Conservation (phyloP, 2,797 vertebrate genomes). For the Aulostomus chinensis region DNA sequence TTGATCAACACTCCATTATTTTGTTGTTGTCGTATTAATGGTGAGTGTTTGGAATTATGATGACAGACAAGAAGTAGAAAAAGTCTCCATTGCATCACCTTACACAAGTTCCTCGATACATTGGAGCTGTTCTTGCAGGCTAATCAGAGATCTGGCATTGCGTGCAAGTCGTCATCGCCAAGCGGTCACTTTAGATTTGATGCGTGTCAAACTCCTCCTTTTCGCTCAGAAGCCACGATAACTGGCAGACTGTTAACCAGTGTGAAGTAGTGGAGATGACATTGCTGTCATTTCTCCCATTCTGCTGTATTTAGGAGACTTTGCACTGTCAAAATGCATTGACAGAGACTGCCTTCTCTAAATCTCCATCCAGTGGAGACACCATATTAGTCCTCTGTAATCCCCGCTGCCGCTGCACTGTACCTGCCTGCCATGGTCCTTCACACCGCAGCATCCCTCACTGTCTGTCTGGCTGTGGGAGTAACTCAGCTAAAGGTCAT, state of each 20-base stretch:
- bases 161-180: slow-evolving; percentile 1
- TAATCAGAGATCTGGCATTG: slow-evolving; percentile 9
- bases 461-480: neutral
- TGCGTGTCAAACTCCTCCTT: no score
- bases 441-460: neutral
- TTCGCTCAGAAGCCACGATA: neutral
- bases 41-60: slow-evolving; percentile 24
- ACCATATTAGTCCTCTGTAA: no score
- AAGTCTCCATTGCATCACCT: slow-evolving; percentile 15
- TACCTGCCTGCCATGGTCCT: neutral
- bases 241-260: neutral
- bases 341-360: slow-evolving; percentile 30
- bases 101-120: neutral
- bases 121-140: slow-evolving; percentile 2
- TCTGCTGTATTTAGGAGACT: slow-evolving; percentile 24
- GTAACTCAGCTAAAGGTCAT: neutral
- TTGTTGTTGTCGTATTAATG: slow-evolving; percentile 20
- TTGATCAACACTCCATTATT: slow-evolving; percentile 19
- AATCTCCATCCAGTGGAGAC: no score
- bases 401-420: no score
- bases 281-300: slow-evolving; percentile 7
- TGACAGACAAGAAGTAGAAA: slow-evolving; percentile 17
- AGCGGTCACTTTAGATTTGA: no score
- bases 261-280: slow-evolving; percentile 6
- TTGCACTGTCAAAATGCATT: slow-evolving; percentile 50